A percentile compares a stretch with the other conserved stretches of the same genome.
Evolutionary conservation across 2,888 invertebrate species (phyloP).

Genomic region (Cantharis rufa): DNA sequence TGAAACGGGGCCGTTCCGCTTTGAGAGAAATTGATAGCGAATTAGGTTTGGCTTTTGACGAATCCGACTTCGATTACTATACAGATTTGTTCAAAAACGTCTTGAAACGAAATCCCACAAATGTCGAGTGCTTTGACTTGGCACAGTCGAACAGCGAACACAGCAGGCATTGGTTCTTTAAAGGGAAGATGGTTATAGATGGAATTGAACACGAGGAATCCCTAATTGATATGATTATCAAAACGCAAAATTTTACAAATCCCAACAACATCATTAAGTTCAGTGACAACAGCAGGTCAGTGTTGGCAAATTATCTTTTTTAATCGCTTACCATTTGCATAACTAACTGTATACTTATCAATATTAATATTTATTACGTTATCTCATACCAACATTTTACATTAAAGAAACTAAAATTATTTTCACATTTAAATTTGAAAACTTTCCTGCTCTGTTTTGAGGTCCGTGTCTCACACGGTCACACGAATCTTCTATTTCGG

Average conservation of each 20-base stretch:
- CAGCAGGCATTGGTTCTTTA: slow-evolving; percentile 98
- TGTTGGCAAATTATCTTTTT: slow-evolving; percentile 2
- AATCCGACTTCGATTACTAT: slow-evolving; percentile 91
- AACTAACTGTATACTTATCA: background rate
- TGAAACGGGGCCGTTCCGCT: slow-evolving; percentile 75
- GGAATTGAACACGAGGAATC: slow-evolving; percentile 78
- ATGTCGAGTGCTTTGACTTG: slow-evolving; percentile 96
- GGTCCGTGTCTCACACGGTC: no score
- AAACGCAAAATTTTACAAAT: slow-evolving; percentile 84
- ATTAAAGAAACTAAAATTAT: background rate
- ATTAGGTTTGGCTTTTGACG: slow-evolving; percentile 85
- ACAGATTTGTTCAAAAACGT: slow-evolving; percentile 82
- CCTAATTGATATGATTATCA: slow-evolving; percentile 89
- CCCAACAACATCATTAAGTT: slow-evolving; percentile 96
- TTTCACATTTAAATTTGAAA: background rate
- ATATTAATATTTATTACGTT: background rate
- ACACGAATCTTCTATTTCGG: no score
- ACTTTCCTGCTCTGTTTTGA: background rate
- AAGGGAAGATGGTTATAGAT: slow-evolving; percentile 85
- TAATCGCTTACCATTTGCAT: background rate
- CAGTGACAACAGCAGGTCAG: slow-evolving; percentile 91
- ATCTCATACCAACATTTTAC: background rate
- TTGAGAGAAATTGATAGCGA: slow-evolving; percentile 70
- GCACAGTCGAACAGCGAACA: slow-evolving; percentile 99
- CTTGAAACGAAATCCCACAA: slow-evolving; percentile 90